Percentiles rank a stretch among this genome's conserved stretches.
Conservation (phyloP, 2,797 vertebrate species). For the Malacoctenus gilli region DNA sequence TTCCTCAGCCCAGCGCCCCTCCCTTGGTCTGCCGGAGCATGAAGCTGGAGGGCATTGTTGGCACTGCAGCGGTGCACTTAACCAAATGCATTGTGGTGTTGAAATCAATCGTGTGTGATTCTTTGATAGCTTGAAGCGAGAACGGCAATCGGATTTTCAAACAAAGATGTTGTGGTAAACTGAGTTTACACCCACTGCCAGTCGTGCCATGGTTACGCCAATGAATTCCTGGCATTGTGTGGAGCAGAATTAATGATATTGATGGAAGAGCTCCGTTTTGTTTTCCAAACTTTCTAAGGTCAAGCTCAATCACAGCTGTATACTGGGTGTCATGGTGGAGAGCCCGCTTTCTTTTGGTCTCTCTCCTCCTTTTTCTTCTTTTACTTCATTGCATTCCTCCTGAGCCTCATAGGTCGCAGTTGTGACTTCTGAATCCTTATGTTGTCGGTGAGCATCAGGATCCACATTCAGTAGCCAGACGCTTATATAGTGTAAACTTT, state of each 20-base stretch:
- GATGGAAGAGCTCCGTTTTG: conserved; percentile 17
- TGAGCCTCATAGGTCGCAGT: conserved; percentile 53
- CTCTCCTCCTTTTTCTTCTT: conserved; percentile 55
- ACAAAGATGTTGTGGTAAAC: conserved; percentile 34
- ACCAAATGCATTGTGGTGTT: conserved; percentile 39
- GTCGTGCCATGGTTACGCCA: conserved; percentile 47
- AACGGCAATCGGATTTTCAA: conserved; percentile 32
- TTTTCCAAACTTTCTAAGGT: conserved; percentile 41
- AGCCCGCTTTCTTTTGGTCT: conserved; percentile 20
- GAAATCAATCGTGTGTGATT: conserved; percentile 45
- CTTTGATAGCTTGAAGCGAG: conserved; percentile 29
- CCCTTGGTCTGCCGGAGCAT: conserved; percentile 42
- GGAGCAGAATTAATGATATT: conserved; percentile 22
- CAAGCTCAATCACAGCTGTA: conserved; percentile 47
- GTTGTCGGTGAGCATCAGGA: conserved; percentile 40
- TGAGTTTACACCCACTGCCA: conserved; percentile 24
- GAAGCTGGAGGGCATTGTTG: conserved; percentile 43
- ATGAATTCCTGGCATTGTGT: conserved; percentile 43
- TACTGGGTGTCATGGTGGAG: conserved; percentile 38
- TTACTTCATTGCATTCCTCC: conserved; percentile 67
- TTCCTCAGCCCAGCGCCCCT: conserved; percentile 37
- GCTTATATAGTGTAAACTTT: conserved; percentile 63
- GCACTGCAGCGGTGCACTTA: conserved; percentile 39
- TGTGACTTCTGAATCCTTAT: conserved; percentile 54
- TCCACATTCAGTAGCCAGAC: conserved; percentile 54